Conservation (phyloP, 2,113 vertebrate genomes). For the Trachemys scripta region DNA sequence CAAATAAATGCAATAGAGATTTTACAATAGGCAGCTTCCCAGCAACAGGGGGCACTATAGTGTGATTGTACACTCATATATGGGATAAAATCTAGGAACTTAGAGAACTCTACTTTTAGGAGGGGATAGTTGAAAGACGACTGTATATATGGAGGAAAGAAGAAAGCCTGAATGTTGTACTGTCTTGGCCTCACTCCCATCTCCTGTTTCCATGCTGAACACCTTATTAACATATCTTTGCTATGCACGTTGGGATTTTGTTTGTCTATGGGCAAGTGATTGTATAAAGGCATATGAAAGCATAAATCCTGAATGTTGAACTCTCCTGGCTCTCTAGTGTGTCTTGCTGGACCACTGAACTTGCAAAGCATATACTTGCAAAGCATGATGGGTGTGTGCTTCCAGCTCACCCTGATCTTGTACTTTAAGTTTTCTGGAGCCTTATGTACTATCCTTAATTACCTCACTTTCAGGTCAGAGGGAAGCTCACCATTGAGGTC, state of each 20-base stretch:
- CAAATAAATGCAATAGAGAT: not conserved
- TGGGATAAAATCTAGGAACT: not conserved
- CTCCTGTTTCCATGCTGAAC: not conserved
- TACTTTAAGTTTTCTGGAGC: no score
- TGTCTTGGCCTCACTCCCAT: not conserved
- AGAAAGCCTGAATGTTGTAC: not conserved
- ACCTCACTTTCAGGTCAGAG: not conserved
- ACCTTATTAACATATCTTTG: not conserved
- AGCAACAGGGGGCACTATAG: not conserved
- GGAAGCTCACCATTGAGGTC: conserved; percentile 66
- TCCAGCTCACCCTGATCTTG: not conserved
- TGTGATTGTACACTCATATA: no score
- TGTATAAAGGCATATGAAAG: not conserved
- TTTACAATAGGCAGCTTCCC: not conserved
- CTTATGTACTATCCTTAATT: not conserved
- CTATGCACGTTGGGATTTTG: not conserved
- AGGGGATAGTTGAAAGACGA: not conserved
- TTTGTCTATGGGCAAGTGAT: not conserved
- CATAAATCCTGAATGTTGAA: not conserved
- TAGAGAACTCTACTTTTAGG: not conserved
- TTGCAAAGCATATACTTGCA: not conserved
- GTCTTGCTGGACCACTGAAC: not conserved
- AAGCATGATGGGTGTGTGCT: not conserved
- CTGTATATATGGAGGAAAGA: not conserved
- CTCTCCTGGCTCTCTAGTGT: not conserved